These are phyloP conservation scores for Troilus luridus DNA, from an alignment of 2,888 invertebrate genomes.

Conservation along the genomic window DNA sequence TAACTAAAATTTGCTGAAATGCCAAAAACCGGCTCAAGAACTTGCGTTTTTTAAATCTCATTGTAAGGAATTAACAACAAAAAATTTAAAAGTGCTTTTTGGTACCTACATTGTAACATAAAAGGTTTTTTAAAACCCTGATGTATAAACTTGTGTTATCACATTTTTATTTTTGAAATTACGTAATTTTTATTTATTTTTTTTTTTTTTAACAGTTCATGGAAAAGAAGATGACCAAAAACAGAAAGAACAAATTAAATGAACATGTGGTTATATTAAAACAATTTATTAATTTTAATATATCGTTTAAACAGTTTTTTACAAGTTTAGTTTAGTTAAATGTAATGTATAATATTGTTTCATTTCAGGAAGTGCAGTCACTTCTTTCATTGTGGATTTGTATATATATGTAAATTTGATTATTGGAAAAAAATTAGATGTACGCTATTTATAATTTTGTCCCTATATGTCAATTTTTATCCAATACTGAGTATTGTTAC, in stretches of 20 bases:
- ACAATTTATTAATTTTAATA: background rate
- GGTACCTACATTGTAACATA: too few species aligned
- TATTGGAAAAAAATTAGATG: background rate
- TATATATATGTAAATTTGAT: constrained; percentile 10
- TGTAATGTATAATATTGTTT: constrained; percentile 11
- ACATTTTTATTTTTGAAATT: background rate
- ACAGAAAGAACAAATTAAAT: constrained; percentile 12
- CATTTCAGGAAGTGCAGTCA: background rate
- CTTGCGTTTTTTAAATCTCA: background rate
- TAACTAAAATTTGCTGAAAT: too few species aligned
- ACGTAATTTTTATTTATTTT: background rate
- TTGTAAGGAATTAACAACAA: too few species aligned
- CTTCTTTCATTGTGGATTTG: background rate
- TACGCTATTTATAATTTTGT: background rate
- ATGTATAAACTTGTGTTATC: background rate
- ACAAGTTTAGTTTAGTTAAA: background rate
- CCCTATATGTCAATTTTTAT: constrained; percentile 43
- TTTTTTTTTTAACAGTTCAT: constrained; percentile 9
- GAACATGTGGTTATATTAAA: background rate
- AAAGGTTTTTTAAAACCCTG: too few species aligned
- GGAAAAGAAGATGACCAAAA: constrained; percentile 23
- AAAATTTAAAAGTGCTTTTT: too few species aligned
- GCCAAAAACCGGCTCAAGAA: too few species aligned
- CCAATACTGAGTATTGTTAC: background rate
- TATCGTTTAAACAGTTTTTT: background rate